Evolutionary conservation across 1,140 invertebrate genomes (phyloP), one percentile per base, ranked within the genome.

Genomic region (Drosophila burlai): DNA sequence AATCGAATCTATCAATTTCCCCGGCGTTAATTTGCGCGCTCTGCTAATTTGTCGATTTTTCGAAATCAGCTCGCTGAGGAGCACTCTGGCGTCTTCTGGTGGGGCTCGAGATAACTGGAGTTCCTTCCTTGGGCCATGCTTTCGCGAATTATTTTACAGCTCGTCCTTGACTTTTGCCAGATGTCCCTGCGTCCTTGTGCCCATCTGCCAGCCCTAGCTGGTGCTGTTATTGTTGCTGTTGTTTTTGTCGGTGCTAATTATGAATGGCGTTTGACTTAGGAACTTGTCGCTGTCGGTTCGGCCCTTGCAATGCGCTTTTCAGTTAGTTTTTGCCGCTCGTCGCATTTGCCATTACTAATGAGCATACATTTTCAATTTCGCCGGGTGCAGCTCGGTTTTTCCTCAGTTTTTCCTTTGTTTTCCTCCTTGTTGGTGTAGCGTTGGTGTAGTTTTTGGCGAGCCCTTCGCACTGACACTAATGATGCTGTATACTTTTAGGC

Each of bases 1-100:
- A 84, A 89, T 89, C 85, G 84, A 89, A 84, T 80, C 82, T 86
- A 89, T 87, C 69, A 89, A 84, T 89, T 89, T 81, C 47, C 69
- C 60, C 42, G 69, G 55, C 84, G 71, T 75, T 87, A 81, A 78
- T 83, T 89, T 77, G 64, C 52, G 45, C 67, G 66, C 83, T 71
- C 77, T 84, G 65, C 76, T 52, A 81, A 87, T 83, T 84, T 87
- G 55, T 82, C 58, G 45, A 49, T 38, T 61, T 60, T 24, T 66
- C 50, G 26, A 58, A 57, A 86, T 86, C 83, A 86, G 75, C 83
- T 86, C 26, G 80, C 74, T 45, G 72, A 42, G 47, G 34, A 58
- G 16, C 58, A 57, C 54, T 57, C 73, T 58, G 83, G 62, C 81
- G 54, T 87, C 60, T 76, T 81, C 57, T 76, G 67, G 73, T 59